phyloP scores from a whole-genome alignment of 2,888 invertebrate genomes.

The Belgica antarctica region DNA sequence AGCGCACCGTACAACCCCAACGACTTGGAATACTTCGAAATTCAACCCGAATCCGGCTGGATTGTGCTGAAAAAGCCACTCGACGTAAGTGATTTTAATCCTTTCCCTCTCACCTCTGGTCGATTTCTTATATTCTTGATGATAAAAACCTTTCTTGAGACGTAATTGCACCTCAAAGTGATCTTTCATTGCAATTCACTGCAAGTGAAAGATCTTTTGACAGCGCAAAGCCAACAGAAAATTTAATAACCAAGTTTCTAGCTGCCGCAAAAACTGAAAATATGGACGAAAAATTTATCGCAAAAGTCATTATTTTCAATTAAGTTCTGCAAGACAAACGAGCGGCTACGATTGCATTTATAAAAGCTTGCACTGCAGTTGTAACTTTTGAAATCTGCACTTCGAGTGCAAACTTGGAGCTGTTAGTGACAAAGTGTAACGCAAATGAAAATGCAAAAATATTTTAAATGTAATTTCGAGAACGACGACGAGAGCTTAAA shows the following conservation, averaged over 20 bases:
- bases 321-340: too few relatives aligned
- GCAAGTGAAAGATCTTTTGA: background rate
- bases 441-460: background rate
- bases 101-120: constrained; percentile 3
- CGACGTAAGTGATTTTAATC: constrained; percentile 76
- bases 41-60: constrained; percentile 96
- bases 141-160: background rate
- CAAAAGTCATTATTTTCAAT: too few relatives aligned
- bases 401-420: too few relatives aligned
- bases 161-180: background rate
- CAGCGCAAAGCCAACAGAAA: background rate
- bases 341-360: too few relatives aligned
- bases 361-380: too few relatives aligned
- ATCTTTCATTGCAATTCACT: too few relatives aligned
- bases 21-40: constrained; percentile 92
- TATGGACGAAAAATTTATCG: too few relatives aligned
- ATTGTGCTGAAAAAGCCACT: constrained; percentile 91
- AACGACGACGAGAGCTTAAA: too few relatives aligned
- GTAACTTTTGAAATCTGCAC: too few relatives aligned
- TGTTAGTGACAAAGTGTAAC: too few relatives aligned
- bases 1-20: constrained; percentile 85
- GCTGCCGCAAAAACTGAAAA: constrained; percentile 6
- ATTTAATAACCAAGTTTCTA: background rate
- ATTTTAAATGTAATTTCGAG: background rate
- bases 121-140: constrained; percentile 42